These are phyloP conservation scores for Drosophila rellima DNA, from an alignment of 2,888 invertebrate genomes.

Conservation along the genomic window DNA sequence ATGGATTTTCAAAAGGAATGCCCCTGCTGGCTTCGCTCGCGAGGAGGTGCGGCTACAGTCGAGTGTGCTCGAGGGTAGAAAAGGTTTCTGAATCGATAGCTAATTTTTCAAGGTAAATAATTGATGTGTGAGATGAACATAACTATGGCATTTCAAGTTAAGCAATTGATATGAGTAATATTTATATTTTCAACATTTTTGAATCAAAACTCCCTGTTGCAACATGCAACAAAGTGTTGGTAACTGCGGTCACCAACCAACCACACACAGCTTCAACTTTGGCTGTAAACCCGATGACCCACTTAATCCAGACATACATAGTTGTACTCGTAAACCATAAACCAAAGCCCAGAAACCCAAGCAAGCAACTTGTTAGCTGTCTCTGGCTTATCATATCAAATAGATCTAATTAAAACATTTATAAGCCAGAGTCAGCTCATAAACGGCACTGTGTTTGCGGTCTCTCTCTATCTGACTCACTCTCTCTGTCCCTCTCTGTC, in stretches of 20 bases:
- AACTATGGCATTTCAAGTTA: neutral
- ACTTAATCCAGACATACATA: slow-evolving; percentile 59
- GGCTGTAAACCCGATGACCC: slow-evolving; percentile 61
- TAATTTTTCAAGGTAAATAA: neutral
- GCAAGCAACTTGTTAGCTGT: slow-evolving; percentile 78
- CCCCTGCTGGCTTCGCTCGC: no score
- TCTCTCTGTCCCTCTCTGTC: neutral
- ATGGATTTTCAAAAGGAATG: no score
- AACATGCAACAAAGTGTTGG: slow-evolving; percentile 24
- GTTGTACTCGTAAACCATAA: slow-evolving; percentile 48
- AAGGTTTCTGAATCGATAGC: neutral
- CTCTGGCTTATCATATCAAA: slow-evolving; percentile 73
- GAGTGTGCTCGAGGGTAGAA: no score
- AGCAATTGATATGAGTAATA: neutral
- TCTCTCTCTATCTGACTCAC: slow-evolving; percentile 20
- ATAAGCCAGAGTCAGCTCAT: slow-evolving; percentile 71
- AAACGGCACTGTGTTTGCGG: slow-evolving; percentile 71
- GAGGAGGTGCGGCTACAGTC: no score
- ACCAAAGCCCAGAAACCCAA: slow-evolving; percentile 63
- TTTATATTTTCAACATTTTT: neutral
- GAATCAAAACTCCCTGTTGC: slow-evolving; percentile 8
- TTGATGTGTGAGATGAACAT: neutral
- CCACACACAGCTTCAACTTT: slow-evolving; percentile 15
- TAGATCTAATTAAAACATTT: slow-evolving; percentile 78
- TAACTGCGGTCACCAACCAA: slow-evolving; percentile 29